Base-by-base conservation (phyloP, 2,888 invertebrate genomes). In the Tetropium fuscum region DNA sequence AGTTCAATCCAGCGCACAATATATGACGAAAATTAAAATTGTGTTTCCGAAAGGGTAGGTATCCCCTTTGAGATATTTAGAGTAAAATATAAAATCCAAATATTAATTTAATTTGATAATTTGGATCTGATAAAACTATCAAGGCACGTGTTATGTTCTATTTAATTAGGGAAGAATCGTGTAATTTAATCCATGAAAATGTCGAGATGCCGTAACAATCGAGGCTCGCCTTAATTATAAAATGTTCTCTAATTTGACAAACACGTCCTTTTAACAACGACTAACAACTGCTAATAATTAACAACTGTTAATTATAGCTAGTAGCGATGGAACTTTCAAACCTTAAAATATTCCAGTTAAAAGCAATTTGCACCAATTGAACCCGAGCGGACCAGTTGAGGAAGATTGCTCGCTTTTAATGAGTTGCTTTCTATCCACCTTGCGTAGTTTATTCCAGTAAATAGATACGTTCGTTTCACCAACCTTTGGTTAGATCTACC, bases 321-420 rank as follows among this genome's bases (percentile, higher is more conserved):
- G 44, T 49, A 60, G 64, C 51, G 49, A 55, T 56, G 32, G 47
- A 63, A 49, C 59, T 65, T 48, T 62, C 60, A 66, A 69, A 70
- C 71, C 68, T 66, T 60, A 69, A 70, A 69, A 70, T 71, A 67
- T 71, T 67, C 64, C 59, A 67, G 66, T 67, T 69, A 63, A 66
- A 71, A 66, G 70, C 68, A 67, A 70, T 72, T 70, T 67, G 55
- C 68, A 66, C 67, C 69, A 69, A 70, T 73, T 70, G 66, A 63
- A 69, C 61, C 72, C 71, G 65, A 65, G 60, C 59, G 58, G 69
- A 64, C 62, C 63, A 63, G 68, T 68, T 66, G 66, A 68, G 68
- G 69, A 68, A 71, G 73, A 73, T 73, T 71, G 68, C 69, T 67
- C 66, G 67, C 63, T 70, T 71, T 74, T 74, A 74, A 74, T 73